Percentiles rank a stretch among this genome's conserved stretches.
Evolutionary conservation across 1,140 invertebrate genomes (phyloP).

Genomic region (Drosophila mojavensis): DNA sequence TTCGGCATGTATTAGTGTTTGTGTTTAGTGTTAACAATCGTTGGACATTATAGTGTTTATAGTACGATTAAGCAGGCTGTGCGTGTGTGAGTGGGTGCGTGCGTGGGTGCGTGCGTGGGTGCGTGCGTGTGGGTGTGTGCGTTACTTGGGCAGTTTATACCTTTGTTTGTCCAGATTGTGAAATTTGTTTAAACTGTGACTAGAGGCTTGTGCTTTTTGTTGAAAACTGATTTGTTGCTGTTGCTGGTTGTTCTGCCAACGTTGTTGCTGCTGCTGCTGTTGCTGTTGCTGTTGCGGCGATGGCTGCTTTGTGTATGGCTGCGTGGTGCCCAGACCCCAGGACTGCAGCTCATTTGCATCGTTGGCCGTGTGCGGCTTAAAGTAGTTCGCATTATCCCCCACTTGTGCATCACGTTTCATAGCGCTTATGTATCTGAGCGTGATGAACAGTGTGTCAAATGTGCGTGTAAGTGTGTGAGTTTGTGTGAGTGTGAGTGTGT

Average conservation of each 20-base stretch:
- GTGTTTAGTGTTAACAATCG: not conserved
- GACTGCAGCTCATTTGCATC: conserved; percentile 86
- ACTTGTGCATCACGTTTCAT: conserved; percentile 86
- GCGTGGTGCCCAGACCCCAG: conserved; percentile 85
- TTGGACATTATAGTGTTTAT: conserved; percentile 3
- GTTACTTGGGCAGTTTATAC: conserved; percentile 49
- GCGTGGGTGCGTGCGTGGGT: not conserved
- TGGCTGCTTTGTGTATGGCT: conserved; percentile 32
- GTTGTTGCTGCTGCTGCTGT: conserved; percentile 52
- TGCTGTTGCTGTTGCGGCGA: conserved; percentile 38
- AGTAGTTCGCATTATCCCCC: conserved; percentile 79
- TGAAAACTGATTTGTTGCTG: conserved; percentile 67
- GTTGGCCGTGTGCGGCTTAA: conserved; percentile 85
- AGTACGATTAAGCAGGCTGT: conserved; percentile 6
- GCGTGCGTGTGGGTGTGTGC: conserved; percentile 11
- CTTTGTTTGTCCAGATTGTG: conserved; percentile 78
- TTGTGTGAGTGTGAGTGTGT: conserved; percentile 32
- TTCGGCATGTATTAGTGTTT: not conserved
- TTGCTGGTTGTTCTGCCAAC: conserved; percentile 43
- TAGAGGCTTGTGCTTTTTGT: conserved; percentile 78
- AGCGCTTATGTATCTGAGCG: conserved; percentile 85
- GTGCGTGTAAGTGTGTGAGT: conserved; percentile 32
- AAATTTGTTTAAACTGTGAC: conserved; percentile 81
- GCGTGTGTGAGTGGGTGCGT: conserved; percentile 22
- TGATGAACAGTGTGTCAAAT: conserved; percentile 36